Evolutionary conservation across 2,888 invertebrate genomes (phyloP).

Genomic region (Lamellibrachia satsuma): DNA sequence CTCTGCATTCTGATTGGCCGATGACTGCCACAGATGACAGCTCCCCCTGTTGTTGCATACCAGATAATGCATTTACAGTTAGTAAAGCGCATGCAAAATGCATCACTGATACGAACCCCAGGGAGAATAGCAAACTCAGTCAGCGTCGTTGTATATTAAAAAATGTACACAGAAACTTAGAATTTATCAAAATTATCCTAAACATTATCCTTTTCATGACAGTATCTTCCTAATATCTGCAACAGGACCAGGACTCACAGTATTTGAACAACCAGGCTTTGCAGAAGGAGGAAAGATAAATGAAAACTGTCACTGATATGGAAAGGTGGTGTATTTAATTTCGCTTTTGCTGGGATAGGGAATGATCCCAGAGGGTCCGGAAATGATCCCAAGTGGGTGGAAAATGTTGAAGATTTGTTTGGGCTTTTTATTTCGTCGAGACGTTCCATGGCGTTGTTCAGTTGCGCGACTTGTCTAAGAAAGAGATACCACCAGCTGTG

Average conservation of each 20-base stretch:
- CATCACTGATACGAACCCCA: slow-evolving; percentile 70
- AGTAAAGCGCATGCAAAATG: slow-evolving; percentile 77
- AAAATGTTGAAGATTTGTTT: background rate
- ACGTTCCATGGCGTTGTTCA: background rate
- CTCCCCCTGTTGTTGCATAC: slow-evolving; percentile 79
- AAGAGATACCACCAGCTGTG: slow-evolving; percentile 67
- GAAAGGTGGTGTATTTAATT: background rate
- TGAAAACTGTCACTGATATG: background rate
- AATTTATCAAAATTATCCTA: background rate
- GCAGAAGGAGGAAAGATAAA: background rate
- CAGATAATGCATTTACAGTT: slow-evolving; percentile 99
- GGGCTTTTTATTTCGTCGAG: background rate
- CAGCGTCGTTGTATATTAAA: background rate
- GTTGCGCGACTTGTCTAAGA: slow-evolving; percentile 28
- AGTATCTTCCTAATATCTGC: background rate
- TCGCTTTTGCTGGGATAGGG: background rate
- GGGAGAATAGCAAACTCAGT: background rate
- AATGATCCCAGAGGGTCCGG: background rate
- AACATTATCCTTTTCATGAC: background rate
- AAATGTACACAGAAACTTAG: background rate
- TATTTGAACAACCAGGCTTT: background rate
- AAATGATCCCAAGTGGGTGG: background rate
- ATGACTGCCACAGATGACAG: background rate
- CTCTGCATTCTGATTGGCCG: slow-evolving; percentile 6
- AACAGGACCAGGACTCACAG: background rate